Conservation (phyloP, 2,797 vertebrate species). For the Anas acuta region DNA sequence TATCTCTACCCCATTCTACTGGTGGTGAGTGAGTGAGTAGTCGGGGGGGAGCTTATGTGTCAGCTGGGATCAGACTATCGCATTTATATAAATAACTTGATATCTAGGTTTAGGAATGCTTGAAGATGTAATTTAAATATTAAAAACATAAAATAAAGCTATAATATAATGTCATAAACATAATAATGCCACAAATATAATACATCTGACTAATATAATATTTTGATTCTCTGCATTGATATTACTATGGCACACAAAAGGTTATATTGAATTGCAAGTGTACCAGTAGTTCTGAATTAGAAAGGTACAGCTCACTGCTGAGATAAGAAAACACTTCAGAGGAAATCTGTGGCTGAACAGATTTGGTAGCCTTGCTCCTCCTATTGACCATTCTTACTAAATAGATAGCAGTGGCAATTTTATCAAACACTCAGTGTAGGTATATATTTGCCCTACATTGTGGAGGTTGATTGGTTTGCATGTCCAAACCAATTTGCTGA, state of each 20-base stretch:
- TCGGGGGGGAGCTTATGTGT: too few relatives aligned
- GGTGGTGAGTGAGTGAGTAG: too few relatives aligned
- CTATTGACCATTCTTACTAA: not conserved
- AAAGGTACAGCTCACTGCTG: not conserved
- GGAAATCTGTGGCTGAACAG: not conserved
- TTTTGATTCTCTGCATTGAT: not conserved
- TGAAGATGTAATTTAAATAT: not conserved
- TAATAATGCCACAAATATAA: too few relatives aligned
- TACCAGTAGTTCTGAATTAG: not conserved
- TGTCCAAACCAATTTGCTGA: not conserved
- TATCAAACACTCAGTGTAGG: not conserved
- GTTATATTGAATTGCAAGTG: too few relatives aligned
- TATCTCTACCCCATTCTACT: too few relatives aligned
- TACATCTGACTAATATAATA: not conserved
- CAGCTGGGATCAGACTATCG: too few relatives aligned
- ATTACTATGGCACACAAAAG: not conserved
- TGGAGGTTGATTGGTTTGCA: not conserved
- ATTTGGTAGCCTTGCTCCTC: not conserved
- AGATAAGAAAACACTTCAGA: not conserved
- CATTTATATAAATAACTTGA: too few relatives aligned
- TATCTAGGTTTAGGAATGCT: not conserved
- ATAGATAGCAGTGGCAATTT: not conserved
- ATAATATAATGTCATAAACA: not conserved
- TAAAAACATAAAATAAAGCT: not conserved
- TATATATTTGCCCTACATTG: not conserved